Evolutionary conservation across 1,140 invertebrate species (phyloP).

Genomic region (Pseudomyrmex gracilis): DNA sequence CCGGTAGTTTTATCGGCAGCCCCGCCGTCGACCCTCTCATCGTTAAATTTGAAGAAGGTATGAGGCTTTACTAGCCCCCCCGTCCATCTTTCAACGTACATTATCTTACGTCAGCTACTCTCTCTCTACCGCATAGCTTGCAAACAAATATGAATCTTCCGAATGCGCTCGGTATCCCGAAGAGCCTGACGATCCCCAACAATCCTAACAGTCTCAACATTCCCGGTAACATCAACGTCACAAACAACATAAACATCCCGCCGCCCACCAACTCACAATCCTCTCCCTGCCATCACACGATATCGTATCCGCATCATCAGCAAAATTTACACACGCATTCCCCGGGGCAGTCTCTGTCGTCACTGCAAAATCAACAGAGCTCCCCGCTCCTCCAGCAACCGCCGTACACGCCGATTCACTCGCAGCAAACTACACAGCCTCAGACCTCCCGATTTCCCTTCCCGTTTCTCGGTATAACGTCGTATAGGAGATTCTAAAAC

Average conservation of each 20-base stretch:
- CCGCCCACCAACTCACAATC: slow-evolving; percentile 76
- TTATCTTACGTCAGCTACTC: slow-evolving; percentile 84
- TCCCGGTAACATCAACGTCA: slow-evolving; percentile 72
- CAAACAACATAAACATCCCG: slow-evolving; percentile 75
- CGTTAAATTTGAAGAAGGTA: slow-evolving; percentile 92
- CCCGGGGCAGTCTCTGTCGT: slow-evolving; percentile 71
- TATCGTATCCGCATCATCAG: slow-evolving; percentile 72
- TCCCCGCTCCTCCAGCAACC: slow-evolving; percentile 78
- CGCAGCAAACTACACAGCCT: slow-evolving; percentile 74
- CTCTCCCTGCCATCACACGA: slow-evolving; percentile 79
- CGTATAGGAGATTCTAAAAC: slow-evolving; percentile 82
- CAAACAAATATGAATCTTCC: slow-evolving; percentile 81
- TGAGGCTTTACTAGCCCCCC: slow-evolving; percentile 89
- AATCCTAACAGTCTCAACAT: slow-evolving; percentile 75
- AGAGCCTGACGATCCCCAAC: slow-evolving; percentile 74
- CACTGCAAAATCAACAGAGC: slow-evolving; percentile 76
- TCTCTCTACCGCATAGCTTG: slow-evolving; percentile 81
- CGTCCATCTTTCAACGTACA: slow-evolving; percentile 85
- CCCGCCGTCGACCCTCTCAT: slow-evolving; percentile 88
- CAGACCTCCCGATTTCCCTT: slow-evolving; percentile 81
- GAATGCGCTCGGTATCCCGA: slow-evolving; percentile 74
- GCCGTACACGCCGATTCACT: slow-evolving; percentile 76
- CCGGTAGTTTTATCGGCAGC: slow-evolving; percentile 83
- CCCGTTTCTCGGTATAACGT: slow-evolving; percentile 82
- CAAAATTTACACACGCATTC: slow-evolving; percentile 74